These are phyloP conservation scores for Mionectes macconnelli DNA, from an alignment of 2,113 vertebrate genomes.

Conservation along the genomic window DNA sequence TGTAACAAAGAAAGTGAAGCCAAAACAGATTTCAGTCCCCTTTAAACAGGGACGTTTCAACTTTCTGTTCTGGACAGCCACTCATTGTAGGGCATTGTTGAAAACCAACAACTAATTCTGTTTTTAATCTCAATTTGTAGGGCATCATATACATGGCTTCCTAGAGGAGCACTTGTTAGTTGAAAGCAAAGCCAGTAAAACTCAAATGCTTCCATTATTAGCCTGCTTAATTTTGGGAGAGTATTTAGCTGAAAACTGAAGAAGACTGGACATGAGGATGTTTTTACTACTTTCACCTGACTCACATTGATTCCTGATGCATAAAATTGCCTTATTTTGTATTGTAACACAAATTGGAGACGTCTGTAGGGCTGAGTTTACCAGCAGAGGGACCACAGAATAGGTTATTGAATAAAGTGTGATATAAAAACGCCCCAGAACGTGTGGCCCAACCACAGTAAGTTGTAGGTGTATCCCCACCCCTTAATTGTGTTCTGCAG, in stretches of 20 bases:
- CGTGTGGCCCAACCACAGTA: neutral
- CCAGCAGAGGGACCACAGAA: accelerated
- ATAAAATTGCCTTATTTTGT: neutral
- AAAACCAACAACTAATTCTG: neutral
- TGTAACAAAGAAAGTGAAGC: neutral
- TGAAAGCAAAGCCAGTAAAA: neutral
- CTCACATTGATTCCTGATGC: neutral
- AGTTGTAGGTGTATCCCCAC: neutral
- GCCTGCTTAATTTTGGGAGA: neutral
- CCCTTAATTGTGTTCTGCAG: neutral
- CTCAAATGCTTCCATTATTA: neutral
- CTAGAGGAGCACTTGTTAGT: neutral
- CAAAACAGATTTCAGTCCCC: neutral
- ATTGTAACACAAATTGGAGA: neutral
- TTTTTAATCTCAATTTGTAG: neutral
- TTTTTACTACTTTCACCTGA: neutral
- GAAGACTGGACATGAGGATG: neutral
- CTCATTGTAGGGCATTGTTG: neutral
- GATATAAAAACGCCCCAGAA: neutral
- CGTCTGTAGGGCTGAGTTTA: neutral
- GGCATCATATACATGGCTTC: neutral
- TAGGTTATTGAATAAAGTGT: neutral
- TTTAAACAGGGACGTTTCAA: neutral
- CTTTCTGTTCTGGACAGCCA: neutral
- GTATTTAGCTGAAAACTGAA: neutral